Evolutionary conservation across 2,888 invertebrate genomes (phyloP).

Genomic region (Tiliacea citrago): DNA sequence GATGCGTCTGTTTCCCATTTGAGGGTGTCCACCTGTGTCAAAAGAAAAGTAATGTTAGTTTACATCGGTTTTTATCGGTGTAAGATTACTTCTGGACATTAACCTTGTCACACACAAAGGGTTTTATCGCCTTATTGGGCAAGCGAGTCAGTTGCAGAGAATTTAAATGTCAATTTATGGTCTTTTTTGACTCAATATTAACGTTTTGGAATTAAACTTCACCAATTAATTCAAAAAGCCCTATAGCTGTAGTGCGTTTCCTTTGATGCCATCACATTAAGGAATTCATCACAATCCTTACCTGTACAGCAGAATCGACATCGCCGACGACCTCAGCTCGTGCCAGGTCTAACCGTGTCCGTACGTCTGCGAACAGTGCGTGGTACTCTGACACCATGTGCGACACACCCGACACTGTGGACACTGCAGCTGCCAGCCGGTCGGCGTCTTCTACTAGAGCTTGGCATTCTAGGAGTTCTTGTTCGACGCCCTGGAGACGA

Average conservation of each 20-base stretch:
- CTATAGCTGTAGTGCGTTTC: no score
- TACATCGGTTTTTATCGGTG: not conserved
- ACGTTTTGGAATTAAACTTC: no score
- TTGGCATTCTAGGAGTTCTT: conserved; percentile 82
- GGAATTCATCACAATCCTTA: conserved; percentile 46
- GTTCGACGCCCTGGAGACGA: conserved; percentile 78
- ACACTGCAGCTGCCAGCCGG: conserved; percentile 76
- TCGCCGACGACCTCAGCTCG: conserved; percentile 82
- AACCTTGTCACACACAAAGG: no score
- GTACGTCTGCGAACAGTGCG: conserved; percentile 82
- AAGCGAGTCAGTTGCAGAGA: not conserved
- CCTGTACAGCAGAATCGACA: conserved; percentile 86
- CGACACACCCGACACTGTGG: conserved; percentile 74
- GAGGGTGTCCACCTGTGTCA: conserved; percentile 92
- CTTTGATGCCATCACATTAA: not conserved
- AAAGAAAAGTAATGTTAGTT: not conserved
- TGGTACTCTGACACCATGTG: conserved; percentile 86
- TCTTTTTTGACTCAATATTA: no score
- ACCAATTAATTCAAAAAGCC: no score
- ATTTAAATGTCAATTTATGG: not conserved
- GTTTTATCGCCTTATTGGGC: not conserved
- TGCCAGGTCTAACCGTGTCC: conserved; percentile 80
- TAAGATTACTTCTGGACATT: not conserved
- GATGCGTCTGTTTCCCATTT: conserved; percentile 94
- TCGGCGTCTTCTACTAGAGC: conserved; percentile 83